These are phyloP conservation scores for Drosophila paranaensis DNA, from an alignment of 2,888 invertebrate species.

Conservation along the genomic window DNA sequence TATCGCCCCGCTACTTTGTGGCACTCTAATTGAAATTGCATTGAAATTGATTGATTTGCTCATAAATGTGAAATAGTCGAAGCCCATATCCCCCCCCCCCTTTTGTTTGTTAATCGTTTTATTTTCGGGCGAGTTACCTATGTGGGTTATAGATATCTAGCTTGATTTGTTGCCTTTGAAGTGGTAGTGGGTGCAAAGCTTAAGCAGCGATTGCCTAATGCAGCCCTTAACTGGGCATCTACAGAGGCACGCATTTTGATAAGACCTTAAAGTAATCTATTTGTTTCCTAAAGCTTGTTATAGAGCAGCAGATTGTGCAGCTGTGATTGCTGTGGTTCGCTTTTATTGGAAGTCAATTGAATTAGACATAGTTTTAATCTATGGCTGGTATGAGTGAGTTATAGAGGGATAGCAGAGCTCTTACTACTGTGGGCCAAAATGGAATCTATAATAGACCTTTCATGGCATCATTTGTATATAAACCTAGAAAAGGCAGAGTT, in stretches of 20 bases:
- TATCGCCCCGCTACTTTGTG: constrained; percentile 42
- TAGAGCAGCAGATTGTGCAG: background rate
- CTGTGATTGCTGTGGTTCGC: constrained; percentile 1
- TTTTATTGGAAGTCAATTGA: background rate
- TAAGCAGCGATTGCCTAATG: background rate
- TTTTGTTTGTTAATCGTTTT: constrained; percentile 67
- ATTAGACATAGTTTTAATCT: background rate
- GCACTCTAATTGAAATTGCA: constrained; percentile 78
- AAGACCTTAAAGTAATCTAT: background rate
- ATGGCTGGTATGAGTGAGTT: background rate
- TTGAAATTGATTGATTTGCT: constrained; percentile 78
- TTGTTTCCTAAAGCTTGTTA: no score
- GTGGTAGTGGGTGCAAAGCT: constrained; percentile 20
- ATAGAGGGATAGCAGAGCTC: no score
- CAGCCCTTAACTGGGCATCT: background rate
- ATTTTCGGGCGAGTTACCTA: constrained; percentile 32
- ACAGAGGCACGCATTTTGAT: background rate
- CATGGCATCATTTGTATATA: no score
- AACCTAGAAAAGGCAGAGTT: no score
- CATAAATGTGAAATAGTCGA: constrained; percentile 59
- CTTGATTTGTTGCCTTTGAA: constrained; percentile 48
- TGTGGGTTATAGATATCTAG: constrained; percentile 36
- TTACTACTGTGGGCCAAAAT: no score
- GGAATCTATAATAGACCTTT: no score
- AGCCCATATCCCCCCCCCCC: constrained; percentile 21